A percentile compares a stretch with the other conserved stretches of the same genome.
Evolutionary conservation across 2,797 vertebrate genomes (phyloP).

Genomic region (Sebastes oblongus): DNA sequence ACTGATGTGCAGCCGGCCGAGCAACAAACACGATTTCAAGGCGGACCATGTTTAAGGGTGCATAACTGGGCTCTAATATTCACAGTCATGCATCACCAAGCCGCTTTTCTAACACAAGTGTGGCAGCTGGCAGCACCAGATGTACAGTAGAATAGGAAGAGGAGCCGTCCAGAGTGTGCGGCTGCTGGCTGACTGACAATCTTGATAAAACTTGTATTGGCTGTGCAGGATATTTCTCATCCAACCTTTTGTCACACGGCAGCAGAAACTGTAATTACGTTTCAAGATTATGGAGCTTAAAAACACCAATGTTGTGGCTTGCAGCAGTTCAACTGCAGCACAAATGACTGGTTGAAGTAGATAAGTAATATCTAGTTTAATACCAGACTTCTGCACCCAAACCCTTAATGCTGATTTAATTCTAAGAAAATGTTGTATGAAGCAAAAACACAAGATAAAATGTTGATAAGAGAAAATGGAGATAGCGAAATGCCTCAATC

Average conservation of each 20-base stretch:
- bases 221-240: conserved; percentile 67
- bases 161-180: conserved; percentile 10
- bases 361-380: conserved; percentile 64
- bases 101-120: conserved; percentile 31
- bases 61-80: conserved; percentile 30
- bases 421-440: conserved; percentile 36
- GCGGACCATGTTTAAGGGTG: conserved; percentile 27
- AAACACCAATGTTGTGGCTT: conserved; percentile 53
- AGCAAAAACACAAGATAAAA: conserved; percentile 50
- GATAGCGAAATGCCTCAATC: conserved; percentile 38
- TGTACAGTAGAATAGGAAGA: conserved; percentile 41
- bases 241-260: conserved; percentile 65
- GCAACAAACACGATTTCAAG: conserved; percentile 39
- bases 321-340: conserved; percentile 39
- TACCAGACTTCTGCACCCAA: conserved; percentile 21
- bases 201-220: conserved; percentile 60
- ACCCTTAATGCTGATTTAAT: conserved; percentile 41
- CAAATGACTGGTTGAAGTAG: conserved; percentile 42
- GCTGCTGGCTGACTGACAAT: conserved; percentile 56
- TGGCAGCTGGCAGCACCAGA: conserved; percentile 58
- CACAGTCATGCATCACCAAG: conserved; percentile 50
- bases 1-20: neutral
- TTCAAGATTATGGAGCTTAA: conserved; percentile 27
- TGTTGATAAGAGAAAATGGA: conserved; percentile 36
- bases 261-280: conserved; percentile 63